These are phyloP conservation scores for Australoheros scitulus DNA, from an alignment of 2,113 vertebrate genomes.

Conservation along the genomic window DNA sequence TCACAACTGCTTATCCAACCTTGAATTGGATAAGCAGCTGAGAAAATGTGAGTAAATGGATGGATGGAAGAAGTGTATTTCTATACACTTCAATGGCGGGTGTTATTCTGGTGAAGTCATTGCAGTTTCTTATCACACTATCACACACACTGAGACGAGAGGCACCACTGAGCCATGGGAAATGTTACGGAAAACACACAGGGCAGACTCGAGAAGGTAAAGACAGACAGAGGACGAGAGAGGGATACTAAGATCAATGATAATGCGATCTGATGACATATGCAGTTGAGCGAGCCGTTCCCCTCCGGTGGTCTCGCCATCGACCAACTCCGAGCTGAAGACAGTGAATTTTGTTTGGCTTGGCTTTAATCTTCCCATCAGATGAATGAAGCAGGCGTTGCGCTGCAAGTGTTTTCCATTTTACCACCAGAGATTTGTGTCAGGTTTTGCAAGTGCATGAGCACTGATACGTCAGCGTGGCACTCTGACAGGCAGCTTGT, in stretches of 20 bases:
- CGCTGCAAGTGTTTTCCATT: slow-evolving; percentile 67
- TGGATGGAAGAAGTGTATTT: background rate
- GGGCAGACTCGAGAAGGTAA: slow-evolving; percentile 24
- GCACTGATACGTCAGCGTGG: slow-evolving; percentile 48
- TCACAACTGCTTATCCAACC: background rate
- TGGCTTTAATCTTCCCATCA: slow-evolving; percentile 72
- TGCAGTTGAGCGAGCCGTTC: slow-evolving; percentile 44
- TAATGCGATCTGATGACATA: slow-evolving; percentile 71
- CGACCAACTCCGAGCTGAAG: slow-evolving; percentile 42
- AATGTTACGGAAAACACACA: slow-evolving; percentile 36
- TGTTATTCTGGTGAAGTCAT: slow-evolving; percentile 41
- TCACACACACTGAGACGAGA: slow-evolving; percentile 27
- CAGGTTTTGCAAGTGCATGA: slow-evolving; percentile 64
- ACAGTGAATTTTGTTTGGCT: slow-evolving; percentile 65
- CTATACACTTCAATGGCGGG: background rate
- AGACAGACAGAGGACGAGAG: slow-evolving; percentile 41
- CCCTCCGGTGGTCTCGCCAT: slow-evolving; percentile 71
- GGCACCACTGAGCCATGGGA: slow-evolving; percentile 38
- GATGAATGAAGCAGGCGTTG: slow-evolving; percentile 48
- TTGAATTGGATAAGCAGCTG: background rate
- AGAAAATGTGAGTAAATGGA: background rate
- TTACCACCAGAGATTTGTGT: slow-evolving; percentile 61
- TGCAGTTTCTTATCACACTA: slow-evolving; percentile 34
- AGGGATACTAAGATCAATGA: slow-evolving; percentile 57
- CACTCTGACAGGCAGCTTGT: slow-evolving; percentile 76